These are phyloP conservation scores for Coregonus sp. DNA, from an alignment of 2,797 vertebrate species.

Conservation along the genomic window DNA sequence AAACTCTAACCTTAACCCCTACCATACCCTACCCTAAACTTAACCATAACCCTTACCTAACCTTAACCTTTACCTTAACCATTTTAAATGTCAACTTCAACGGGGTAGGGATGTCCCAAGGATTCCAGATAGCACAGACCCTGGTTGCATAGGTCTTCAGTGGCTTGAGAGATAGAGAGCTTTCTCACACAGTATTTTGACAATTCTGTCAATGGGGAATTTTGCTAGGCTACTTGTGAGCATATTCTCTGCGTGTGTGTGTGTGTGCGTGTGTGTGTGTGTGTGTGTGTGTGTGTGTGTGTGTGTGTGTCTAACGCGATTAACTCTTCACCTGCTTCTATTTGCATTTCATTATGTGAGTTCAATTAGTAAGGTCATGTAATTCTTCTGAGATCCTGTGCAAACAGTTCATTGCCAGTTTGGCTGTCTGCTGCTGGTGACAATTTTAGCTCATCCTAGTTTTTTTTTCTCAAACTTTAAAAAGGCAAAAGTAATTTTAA, in stretches of 20 bases:
- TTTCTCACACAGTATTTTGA: neutral
- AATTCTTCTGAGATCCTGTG: slow-evolving; percentile 41
- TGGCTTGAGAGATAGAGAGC: neutral
- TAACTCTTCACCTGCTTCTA: slow-evolving; percentile 41
- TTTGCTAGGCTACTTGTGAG: neutral
- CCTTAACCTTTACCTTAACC: too few species aligned
- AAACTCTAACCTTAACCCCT: too few species aligned
- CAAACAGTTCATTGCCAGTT: slow-evolving; percentile 46
- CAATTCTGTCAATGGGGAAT: neutral
- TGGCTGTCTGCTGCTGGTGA: slow-evolving; percentile 45
- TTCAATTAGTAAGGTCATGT: slow-evolving; percentile 51
- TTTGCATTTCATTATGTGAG: slow-evolving; percentile 42
- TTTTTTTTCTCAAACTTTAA: slow-evolving; percentile 52
- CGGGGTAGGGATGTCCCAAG: too few species aligned
- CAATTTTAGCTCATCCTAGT: slow-evolving; percentile 47
- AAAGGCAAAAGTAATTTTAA: slow-evolving; percentile 48
- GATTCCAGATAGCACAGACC: too few species aligned
- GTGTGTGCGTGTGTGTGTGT: slow-evolving; percentile 2
- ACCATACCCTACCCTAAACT: too few species aligned
- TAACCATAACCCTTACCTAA: too few species aligned
- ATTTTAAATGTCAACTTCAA: too few species aligned
- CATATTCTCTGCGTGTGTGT: slow-evolving; percentile 2
- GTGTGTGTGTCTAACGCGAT: neutral
- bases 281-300: neutral
- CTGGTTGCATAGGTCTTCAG: neutral